These are phyloP conservation scores for Mimumesa dahlbomi DNA, from an alignment of 2,888 invertebrate species.

Conservation along the genomic window DNA sequence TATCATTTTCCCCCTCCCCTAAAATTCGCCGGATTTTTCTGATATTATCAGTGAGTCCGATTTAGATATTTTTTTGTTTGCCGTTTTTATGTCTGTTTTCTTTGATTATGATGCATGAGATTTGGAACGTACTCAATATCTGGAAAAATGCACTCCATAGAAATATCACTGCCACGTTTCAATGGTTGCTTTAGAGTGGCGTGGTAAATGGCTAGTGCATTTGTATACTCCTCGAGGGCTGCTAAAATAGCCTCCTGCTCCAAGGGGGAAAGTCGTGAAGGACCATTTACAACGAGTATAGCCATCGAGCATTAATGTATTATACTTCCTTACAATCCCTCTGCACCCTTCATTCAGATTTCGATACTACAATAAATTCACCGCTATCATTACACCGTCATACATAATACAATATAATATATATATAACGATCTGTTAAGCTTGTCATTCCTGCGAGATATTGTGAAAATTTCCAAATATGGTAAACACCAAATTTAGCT, in stretches of 20 bases:
- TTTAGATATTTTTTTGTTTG: too few relatives aligned
- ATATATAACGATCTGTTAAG: too few relatives aligned
- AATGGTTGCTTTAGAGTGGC: constrained; percentile 63
- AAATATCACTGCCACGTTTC: constrained; percentile 29
- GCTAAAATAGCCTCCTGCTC: constrained; percentile 62
- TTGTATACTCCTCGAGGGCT: constrained; percentile 69
- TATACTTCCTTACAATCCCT: not conserved
- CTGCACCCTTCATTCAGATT: constrained; percentile 11
- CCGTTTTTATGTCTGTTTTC: too few relatives aligned
- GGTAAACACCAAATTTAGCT: too few relatives aligned
- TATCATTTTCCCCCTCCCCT: too few relatives aligned
- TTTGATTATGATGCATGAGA: not conserved
- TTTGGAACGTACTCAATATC: constrained; percentile 13
- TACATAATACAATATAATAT: too few relatives aligned
- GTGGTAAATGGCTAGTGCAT: constrained; percentile 72
- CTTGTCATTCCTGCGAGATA: too few relatives aligned
- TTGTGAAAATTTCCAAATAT: too few relatives aligned
- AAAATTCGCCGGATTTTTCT: too few relatives aligned
- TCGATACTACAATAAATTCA: not conserved
- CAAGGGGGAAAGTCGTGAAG: constrained; percentile 27
- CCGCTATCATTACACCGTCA: too few relatives aligned
- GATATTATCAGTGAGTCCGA: too few relatives aligned
- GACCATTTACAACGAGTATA: constrained; percentile 19
- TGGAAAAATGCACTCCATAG: constrained; percentile 22
- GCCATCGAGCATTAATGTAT: constrained; percentile 33